Conservation (phyloP, 1,140 invertebrate species). For the Elysia chlorotica region DNA sequence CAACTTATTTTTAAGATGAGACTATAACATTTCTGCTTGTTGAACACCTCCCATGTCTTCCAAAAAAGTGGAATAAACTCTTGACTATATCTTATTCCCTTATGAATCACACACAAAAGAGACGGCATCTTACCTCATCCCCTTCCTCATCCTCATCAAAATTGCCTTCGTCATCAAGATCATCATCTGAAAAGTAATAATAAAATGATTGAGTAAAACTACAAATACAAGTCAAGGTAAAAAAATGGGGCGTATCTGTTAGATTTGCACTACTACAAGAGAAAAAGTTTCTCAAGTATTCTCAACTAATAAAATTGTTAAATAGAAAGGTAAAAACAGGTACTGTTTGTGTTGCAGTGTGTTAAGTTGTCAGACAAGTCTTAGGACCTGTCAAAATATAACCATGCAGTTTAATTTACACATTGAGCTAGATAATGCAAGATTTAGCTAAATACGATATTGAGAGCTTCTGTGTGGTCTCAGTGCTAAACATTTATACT, state of each 20-base stretch:
- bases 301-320: neutral
- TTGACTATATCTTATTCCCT: neutral
- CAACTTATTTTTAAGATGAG: too few species aligned
- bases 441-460: too few species aligned
- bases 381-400: too few species aligned
- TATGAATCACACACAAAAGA: neutral
- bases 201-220: neutral
- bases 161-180: conserved; percentile 48
- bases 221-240: neutral
- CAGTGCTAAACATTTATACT: too few species aligned
- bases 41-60: too few species aligned
- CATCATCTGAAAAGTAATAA: conserved; percentile 35
- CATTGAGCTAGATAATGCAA: too few species aligned
- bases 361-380: too few species aligned
- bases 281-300: neutral
- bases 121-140: conserved; percentile 45
- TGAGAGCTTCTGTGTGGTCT: too few species aligned
- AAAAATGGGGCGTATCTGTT: neutral
- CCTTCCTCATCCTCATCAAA: conserved; percentile 51
- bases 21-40: too few species aligned
- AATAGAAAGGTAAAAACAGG: neutral
- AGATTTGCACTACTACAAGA: neutral
- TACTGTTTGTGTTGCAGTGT: neutral
- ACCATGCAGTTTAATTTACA: too few species aligned
- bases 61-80: too few species aligned